A percentile compares a stretch with the other conserved stretches of the same genome.
phyloP scores from a whole-genome alignment of 2,888 invertebrate genomes.

The Amphipoea lucens region DNA sequence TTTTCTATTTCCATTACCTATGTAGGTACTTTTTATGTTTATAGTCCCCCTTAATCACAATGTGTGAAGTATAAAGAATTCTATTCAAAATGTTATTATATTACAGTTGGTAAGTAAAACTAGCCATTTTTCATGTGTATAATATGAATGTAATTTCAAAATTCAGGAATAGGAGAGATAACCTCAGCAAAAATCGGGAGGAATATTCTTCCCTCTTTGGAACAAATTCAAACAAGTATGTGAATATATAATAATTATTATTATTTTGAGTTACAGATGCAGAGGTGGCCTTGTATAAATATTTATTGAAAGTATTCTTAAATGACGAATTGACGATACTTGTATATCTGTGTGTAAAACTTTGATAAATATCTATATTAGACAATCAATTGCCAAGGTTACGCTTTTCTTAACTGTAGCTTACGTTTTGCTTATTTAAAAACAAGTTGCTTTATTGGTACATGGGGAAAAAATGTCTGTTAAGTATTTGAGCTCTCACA shows the following conservation, averaged over 20 bases:
- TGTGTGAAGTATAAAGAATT: neutral
- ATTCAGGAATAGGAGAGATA: conserved; percentile 89
- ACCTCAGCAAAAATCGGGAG: conserved; percentile 85
- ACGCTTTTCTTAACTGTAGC: conserved; percentile 10
- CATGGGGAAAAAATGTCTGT: neutral
- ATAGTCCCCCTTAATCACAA: neutral
- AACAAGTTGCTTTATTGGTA: neutral
- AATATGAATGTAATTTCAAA: conserved; percentile 73
- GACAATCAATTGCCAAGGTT: conserved; percentile 40
- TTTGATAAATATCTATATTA: conserved; percentile 76
- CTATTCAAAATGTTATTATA: neutral
- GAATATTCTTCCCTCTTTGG: conserved; percentile 85
- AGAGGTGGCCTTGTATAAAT: conserved; percentile 76
- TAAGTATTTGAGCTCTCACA: neutral
- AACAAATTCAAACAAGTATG: conserved; percentile 88
- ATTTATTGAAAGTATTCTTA: conserved; percentile 73
- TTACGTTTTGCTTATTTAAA: neutral
- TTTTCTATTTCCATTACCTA: neutral
- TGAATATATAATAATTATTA: conserved; percentile 74
- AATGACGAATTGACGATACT: conserved; percentile 8
- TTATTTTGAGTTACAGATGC: conserved; percentile 64
- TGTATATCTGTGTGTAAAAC: conserved; percentile 11
- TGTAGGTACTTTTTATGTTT: neutral
- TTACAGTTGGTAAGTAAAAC: conserved; percentile 3
- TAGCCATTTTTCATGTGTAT: conserved; percentile 36